phyloP scores from a whole-genome alignment of 2,797 vertebrate species.

The Naso thynnoides region DNA sequence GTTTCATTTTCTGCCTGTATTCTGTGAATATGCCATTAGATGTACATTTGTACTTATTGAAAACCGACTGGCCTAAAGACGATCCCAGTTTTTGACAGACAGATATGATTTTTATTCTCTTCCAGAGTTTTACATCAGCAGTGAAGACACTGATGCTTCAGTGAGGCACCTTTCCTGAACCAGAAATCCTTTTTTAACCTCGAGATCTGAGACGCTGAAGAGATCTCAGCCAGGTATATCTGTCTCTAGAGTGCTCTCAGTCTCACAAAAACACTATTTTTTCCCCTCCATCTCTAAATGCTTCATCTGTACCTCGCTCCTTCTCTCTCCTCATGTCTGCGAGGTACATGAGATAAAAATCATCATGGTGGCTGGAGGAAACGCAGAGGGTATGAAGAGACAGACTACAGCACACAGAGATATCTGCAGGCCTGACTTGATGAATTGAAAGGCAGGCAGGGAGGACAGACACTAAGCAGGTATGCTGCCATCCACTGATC shows the following conservation, averaged over 20 bases:
- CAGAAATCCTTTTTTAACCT: slow-evolving; percentile 40
- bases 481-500: slow-evolving; percentile 26
- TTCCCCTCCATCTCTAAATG: slow-evolving; percentile 1
- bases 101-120: slow-evolving; percentile 43
- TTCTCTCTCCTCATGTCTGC: slow-evolving; percentile 38
- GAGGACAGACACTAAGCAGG: slow-evolving; percentile 41
- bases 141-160: slow-evolving; percentile 36
- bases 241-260: slow-evolving; percentile 33
- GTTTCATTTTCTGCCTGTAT: too few relatives aligned
- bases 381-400: slow-evolving; percentile 46
- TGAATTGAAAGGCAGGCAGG: slow-evolving; percentile 31
- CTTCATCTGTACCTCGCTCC: background rate
- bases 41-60: too few relatives aligned
- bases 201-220: slow-evolving; percentile 48
- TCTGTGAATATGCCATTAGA: too few relatives aligned
- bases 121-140: background rate
- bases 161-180: slow-evolving; percentile 37
- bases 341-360: slow-evolving; percentile 56
- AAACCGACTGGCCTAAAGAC: too few relatives aligned
- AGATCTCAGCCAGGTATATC: slow-evolving; percentile 38
- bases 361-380: slow-evolving; percentile 46
- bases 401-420: slow-evolving; percentile 30
- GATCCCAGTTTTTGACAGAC: too few relatives aligned
- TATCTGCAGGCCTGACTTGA: slow-evolving; percentile 60
- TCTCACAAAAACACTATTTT: slow-evolving; percentile 20